Conservation (phyloP, 2,797 vertebrate species). For the Pipistrellus pipistrellus region DNA sequence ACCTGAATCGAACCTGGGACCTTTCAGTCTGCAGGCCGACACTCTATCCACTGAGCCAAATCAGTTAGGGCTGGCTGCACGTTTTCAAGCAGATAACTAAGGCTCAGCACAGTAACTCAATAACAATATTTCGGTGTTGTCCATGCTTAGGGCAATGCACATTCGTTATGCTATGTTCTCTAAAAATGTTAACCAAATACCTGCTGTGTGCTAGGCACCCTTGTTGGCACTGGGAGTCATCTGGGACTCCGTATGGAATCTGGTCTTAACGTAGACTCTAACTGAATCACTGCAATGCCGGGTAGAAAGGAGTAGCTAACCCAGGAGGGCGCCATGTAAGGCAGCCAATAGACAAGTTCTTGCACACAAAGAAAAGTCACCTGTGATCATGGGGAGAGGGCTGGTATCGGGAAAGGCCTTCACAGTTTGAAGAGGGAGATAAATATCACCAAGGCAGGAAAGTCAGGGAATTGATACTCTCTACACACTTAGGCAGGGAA, state of each 20-base stretch:
- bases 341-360: background rate
- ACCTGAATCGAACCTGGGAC: too few relatives aligned
- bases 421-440: background rate
- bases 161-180: background rate
- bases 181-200: background rate
- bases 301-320: background rate
- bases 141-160: background rate
- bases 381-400: background rate
- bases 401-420: background rate
- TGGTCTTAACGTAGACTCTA: background rate
- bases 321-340: background rate
- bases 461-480: background rate
- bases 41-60: too few relatives aligned
- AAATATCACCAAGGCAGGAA: background rate
- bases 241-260: background rate
- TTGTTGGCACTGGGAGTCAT: background rate
- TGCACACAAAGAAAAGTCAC: background rate
- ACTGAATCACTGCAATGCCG: background rate
- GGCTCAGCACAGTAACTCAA: background rate
- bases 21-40: too few relatives aligned
- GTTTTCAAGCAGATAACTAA: background rate
- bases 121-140: background rate
- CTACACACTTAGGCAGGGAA: background rate
- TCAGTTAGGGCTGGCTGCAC: too few relatives aligned
- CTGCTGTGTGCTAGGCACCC: background rate